Percentiles rank a stretch among this genome's conserved stretches.
These are phyloP conservation scores for Nothobranchius kuhntae DNA, from an alignment of 2,113 vertebrate species.

Conservation along the genomic window DNA sequence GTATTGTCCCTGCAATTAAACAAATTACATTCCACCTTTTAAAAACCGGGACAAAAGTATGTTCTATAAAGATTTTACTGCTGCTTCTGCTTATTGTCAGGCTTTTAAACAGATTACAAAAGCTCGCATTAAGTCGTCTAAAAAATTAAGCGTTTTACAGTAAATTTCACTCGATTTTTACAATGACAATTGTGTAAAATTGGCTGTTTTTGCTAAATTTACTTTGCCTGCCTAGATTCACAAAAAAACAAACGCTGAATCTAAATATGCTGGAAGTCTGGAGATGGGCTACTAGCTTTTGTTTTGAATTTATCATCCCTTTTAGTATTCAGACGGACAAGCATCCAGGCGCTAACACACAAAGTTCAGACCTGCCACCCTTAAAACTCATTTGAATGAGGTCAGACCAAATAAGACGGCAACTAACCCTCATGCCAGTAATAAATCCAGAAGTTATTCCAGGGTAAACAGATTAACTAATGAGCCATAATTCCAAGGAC, in stretches of 20 bases:
- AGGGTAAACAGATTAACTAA: constrained; percentile 74
- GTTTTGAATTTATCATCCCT: not conserved
- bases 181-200: too few species aligned
- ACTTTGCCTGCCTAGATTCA: too few species aligned
- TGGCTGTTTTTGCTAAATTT: too few species aligned
- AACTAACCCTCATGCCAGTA: constrained; percentile 30
- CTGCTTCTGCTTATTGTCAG: constrained; percentile 15
- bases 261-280: too few species aligned
- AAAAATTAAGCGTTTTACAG: too few species aligned
- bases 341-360: not conserved
- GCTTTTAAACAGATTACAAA: constrained; percentile 54
- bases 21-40: constrained; percentile 48
- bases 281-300: not conserved
- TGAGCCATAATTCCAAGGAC: constrained; percentile 67
- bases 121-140: not conserved
- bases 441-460: constrained; percentile 53
- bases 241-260: too few species aligned
- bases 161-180: too few species aligned
- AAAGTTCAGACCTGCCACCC: constrained; percentile 7
- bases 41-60: constrained; percentile 15
- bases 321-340: not conserved
- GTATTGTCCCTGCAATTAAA: constrained; percentile 39
- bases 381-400: constrained; percentile 54
- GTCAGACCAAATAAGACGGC: constrained; percentile 31
- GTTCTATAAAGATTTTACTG: constrained; percentile 35